phyloP scores from a whole-genome alignment of 2,113 vertebrate species.

The Lepus europaeus region DNA sequence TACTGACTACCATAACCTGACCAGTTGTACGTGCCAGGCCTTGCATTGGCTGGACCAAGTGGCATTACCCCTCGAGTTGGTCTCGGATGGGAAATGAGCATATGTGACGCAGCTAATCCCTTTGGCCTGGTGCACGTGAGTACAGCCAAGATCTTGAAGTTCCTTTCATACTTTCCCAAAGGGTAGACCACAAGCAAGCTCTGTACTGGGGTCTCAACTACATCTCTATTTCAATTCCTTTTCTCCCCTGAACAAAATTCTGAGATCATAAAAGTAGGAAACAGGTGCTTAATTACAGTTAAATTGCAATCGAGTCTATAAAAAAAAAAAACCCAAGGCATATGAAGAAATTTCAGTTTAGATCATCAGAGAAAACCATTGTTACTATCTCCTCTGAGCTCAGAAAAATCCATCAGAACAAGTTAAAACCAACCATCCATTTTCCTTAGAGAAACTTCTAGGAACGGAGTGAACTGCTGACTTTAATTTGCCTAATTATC shows the following conservation, averaged over 20 bases:
- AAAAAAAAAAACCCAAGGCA: constrained; percentile 36
- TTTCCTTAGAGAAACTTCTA: constrained; percentile 74
- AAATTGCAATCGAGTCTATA: constrained; percentile 41
- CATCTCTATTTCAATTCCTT: neutral
- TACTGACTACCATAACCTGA: neutral
- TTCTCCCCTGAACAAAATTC: neutral
- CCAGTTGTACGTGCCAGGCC: neutral
- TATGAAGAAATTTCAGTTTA: constrained; percentile 41
- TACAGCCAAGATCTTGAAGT: neutral
- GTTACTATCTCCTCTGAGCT: constrained; percentile 47
- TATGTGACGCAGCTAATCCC: neutral
- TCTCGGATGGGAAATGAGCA: neutral
- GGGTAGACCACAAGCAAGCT: neutral
- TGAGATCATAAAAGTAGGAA: constrained; percentile 60
- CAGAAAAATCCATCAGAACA: constrained; percentile 60
- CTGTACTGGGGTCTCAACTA: neutral
- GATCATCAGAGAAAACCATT: constrained; percentile 57
- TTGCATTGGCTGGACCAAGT: neutral
- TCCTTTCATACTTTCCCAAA: neutral
- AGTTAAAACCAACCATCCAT: constrained; percentile 75
- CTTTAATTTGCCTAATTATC: constrained; percentile 81
- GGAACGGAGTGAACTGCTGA: constrained; percentile 67
- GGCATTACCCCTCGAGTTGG: neutral
- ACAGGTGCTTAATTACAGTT: constrained; percentile 72
- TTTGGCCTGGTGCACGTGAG: neutral